Evolutionary conservation across 2,113 vertebrate genomes (phyloP).

Genomic region (Balaeniceps rex): DNA sequence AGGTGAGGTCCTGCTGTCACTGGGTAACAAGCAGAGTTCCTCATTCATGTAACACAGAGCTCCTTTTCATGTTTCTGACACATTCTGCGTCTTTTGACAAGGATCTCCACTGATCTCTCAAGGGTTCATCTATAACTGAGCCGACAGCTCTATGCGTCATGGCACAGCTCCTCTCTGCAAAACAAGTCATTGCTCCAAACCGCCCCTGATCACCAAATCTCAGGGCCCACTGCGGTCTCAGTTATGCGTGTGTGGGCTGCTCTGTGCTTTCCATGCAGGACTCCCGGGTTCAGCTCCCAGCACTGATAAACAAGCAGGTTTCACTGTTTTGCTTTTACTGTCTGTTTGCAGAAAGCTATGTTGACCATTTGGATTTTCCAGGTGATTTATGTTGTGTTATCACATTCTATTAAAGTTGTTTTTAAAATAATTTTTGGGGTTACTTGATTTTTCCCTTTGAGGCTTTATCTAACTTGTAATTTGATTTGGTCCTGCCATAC

Average conservation of each 20-base stretch:
- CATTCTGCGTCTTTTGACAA: background rate
- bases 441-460: background rate
- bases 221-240: background rate
- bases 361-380: background rate
- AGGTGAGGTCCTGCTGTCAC: background rate
- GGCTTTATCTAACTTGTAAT: background rate
- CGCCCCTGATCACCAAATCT: background rate
- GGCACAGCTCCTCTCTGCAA: background rate
- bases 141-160: background rate
- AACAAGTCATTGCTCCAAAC: background rate
- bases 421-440: background rate
- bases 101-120: background rate
- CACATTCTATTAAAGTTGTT: background rate
- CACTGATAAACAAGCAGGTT: background rate
- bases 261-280: background rate
- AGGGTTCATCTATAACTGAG: background rate
- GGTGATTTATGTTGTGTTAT: background rate
- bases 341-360: background rate
- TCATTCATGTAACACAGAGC: background rate
- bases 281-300: background rate
- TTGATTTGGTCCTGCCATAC: background rate
- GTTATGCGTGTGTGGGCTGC: fast-evolving
- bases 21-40: background rate
- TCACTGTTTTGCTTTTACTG: background rate
- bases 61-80: background rate